Conservation (phyloP, 2,797 vertebrate species). For the Pangasius larnaudii region DNA sequence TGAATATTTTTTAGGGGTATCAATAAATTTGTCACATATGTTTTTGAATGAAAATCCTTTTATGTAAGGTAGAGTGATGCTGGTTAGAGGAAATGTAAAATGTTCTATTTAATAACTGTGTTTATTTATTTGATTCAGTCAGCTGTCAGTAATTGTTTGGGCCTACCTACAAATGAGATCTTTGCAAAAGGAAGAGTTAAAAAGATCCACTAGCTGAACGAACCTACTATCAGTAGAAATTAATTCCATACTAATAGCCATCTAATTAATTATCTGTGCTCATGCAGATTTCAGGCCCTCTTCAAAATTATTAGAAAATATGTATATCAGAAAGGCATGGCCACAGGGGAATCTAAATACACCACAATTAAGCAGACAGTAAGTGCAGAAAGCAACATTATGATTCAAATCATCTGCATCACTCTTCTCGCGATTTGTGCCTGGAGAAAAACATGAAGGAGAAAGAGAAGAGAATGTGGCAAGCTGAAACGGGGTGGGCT, state of each 20-base stretch:
- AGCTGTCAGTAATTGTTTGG: background rate
- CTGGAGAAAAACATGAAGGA: slow-evolving; percentile 62
- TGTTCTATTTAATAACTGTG: background rate
- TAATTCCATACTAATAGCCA: background rate
- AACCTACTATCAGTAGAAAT: background rate
- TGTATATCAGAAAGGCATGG: slow-evolving; percentile 38
- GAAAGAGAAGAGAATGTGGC: slow-evolving; percentile 34
- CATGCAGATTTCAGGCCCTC: background rate
- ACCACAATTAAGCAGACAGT: slow-evolving; percentile 39
- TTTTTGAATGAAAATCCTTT: background rate
- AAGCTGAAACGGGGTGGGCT: slow-evolving; percentile 63
- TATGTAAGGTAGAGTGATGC: background rate
- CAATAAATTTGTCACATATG: background rate
- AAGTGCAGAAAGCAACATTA: slow-evolving; percentile 36
- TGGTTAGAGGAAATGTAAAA: background rate
- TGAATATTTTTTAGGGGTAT: background rate
- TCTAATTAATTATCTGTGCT: slow-evolving; percentile 3
- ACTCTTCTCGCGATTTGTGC: slow-evolving; percentile 59
- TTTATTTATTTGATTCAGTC: background rate
- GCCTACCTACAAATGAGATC: background rate
- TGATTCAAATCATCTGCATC: slow-evolving; percentile 68
- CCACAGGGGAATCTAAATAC: slow-evolving; percentile 30
- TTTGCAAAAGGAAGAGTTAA: background rate
- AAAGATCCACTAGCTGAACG: background rate
- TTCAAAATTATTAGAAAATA: slow-evolving; percentile 7